These are phyloP conservation scores for Melieria crassipennis DNA, from an alignment of 2,888 invertebrate genomes.

Conservation along the genomic window DNA sequence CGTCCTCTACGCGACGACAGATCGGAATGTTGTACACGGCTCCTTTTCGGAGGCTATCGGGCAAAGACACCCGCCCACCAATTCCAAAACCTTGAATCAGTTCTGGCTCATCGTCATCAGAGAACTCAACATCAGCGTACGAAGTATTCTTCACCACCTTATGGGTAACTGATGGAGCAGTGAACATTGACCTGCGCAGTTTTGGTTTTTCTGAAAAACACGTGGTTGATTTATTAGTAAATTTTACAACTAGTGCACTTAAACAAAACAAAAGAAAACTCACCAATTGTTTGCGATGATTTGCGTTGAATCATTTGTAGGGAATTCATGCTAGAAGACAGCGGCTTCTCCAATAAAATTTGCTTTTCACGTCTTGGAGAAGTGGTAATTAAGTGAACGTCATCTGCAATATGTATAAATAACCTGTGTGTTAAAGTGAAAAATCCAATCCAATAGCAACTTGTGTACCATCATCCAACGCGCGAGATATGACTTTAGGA, in stretches of 20 bases:
- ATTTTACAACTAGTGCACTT: neutral
- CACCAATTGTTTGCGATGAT: slow-evolving; percentile 39
- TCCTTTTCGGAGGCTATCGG: slow-evolving; percentile 32
- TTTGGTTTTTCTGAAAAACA: slow-evolving; percentile 40
- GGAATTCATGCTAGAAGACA: slow-evolving; percentile 26
- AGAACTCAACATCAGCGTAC: slow-evolving; percentile 54
- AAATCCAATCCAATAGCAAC: too few relatives aligned
- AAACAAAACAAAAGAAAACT: neutral
- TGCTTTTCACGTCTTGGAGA: slow-evolving; percentile 36
- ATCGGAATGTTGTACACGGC: slow-evolving; percentile 49
- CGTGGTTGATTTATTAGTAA: neutral
- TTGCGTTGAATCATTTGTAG: slow-evolving; percentile 37
- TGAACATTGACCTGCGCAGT: slow-evolving; percentile 55
- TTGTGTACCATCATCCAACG: slow-evolving; percentile 49
- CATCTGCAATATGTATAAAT: slow-evolving; percentile 23
- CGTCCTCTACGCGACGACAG: slow-evolving; percentile 38
- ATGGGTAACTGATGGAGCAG: slow-evolving; percentile 48
- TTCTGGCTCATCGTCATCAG: slow-evolving; percentile 58
- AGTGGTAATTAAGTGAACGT: slow-evolving; percentile 33
- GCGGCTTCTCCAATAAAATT: slow-evolving; percentile 35
- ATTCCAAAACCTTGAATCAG: slow-evolving; percentile 38
- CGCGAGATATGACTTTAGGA: slow-evolving; percentile 52
- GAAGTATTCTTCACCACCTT: slow-evolving; percentile 47
- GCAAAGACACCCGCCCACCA: slow-evolving; percentile 12
- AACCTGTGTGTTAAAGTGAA: neutral